Percentiles rank a stretch among this genome's conserved stretches.
Evolutionary conservation across 2,113 vertebrate species (phyloP).

Genomic region (Dromaius novaehollandiae): DNA sequence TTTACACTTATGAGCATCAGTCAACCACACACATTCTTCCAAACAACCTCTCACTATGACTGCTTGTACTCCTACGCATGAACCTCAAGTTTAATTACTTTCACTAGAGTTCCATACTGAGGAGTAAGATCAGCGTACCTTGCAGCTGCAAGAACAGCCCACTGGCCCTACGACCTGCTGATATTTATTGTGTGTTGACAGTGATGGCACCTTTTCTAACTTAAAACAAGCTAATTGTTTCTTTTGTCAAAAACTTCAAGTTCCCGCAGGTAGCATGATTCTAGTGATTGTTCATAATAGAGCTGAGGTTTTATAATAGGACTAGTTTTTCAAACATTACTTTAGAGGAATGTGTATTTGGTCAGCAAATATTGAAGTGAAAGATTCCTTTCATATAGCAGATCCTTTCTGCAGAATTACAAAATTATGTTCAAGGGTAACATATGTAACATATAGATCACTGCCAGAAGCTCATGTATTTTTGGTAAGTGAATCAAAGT

Average conservation of each 20-base stretch:
- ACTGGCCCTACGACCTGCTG: background rate
- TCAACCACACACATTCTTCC: background rate
- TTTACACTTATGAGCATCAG: background rate
- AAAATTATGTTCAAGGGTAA: background rate
- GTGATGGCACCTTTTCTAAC: background rate
- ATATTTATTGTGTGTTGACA: background rate
- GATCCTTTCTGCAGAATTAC: background rate
- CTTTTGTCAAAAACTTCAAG: background rate
- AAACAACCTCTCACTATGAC: background rate
- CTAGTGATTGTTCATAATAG: background rate
- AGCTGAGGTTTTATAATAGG: fast-evolving
- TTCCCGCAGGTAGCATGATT: fast-evolving
- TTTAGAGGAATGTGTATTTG: background rate
- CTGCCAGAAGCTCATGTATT: background rate
- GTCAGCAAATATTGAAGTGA: background rate
- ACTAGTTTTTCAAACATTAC: background rate
- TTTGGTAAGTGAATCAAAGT: background rate
- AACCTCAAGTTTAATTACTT: background rate
- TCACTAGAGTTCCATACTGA: background rate
- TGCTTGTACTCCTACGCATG: background rate
- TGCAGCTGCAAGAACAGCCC: background rate
- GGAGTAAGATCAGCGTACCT: background rate
- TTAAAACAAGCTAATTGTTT: background rate
- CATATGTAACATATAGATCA: background rate
- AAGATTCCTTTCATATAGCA: background rate